Evolutionary conservation across 2,888 invertebrate genomes (phyloP).

Genomic region (Adineta ricciae): DNA sequence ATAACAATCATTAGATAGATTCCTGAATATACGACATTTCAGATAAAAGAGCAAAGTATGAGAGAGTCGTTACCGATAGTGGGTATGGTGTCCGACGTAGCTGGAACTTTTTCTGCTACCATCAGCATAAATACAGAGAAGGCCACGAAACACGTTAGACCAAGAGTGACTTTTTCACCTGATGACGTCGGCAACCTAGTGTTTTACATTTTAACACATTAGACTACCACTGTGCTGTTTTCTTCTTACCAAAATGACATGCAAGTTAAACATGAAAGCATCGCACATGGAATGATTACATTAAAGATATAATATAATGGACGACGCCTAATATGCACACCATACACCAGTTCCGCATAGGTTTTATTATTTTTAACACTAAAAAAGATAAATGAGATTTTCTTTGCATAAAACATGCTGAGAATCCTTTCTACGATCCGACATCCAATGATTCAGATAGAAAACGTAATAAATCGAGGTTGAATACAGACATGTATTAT

Average conservation of each 20-base stretch:
- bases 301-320: constrained; percentile 54
- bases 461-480: no score
- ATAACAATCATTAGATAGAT: constrained; percentile 57
- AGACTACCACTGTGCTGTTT: no score
- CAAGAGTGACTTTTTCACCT: constrained; percentile 48
- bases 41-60: no score
- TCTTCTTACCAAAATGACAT: constrained; percentile 52
- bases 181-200: constrained; percentile 44
- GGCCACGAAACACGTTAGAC: constrained; percentile 49
- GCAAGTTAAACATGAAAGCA: constrained; percentile 58
- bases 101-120: constrained; percentile 50
- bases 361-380: constrained; percentile 9
- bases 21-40: constrained; percentile 42
- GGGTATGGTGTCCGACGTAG: constrained; percentile 49
- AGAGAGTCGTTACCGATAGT: constrained; percentile 49
- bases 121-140: constrained; percentile 51
- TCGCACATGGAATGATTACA: constrained; percentile 56
- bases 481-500: no score
- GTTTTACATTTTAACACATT: no score
- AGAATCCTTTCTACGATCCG: no score
- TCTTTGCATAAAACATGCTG: no score
- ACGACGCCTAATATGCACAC: constrained; percentile 42
- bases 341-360: not conserved
- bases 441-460: no score
- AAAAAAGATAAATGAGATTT: constrained; percentile 8